These are phyloP conservation scores for Gallinago stenura DNA, from an alignment of 2,797 vertebrate genomes.

Conservation along the genomic window DNA sequence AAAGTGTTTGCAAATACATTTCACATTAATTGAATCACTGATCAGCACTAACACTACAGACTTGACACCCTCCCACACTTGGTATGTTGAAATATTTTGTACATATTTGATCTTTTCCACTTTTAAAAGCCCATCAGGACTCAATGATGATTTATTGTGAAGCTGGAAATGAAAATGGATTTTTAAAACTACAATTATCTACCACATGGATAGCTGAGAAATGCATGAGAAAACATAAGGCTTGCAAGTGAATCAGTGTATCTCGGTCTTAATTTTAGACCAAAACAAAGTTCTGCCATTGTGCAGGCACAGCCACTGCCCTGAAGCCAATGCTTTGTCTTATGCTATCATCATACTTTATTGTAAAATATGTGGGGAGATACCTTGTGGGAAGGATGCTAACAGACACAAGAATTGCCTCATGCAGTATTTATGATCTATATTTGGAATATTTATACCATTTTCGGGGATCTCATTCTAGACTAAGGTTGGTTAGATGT, in stretches of 20 bases:
- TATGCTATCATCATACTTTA: not conserved
- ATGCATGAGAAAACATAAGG: not conserved
- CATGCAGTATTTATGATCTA: not conserved
- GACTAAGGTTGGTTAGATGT: not conserved
- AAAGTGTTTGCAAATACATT: not conserved
- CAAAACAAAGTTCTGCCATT: not conserved
- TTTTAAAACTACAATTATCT: not conserved
- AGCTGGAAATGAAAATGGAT: not conserved
- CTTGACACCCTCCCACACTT: not conserved
- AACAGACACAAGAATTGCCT: not conserved
- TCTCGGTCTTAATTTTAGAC: not conserved
- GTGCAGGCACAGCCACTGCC: not conserved
- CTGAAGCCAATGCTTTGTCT: not conserved
- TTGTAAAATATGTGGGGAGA: not conserved
- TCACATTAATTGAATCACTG: not conserved
- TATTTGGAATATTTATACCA: not conserved
- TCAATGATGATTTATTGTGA: not conserved
- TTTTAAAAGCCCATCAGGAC: not conserved
- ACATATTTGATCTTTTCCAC: not conserved
- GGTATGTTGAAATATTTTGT: not conserved
- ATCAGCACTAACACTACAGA: not conserved
- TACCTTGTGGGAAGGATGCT: not conserved
- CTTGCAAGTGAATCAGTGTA: not conserved
- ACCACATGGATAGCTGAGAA: not conserved
- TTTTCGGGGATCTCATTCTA: not conserved